Conservation (phyloP, 2,113 vertebrate species). For the Eonycteris spelaea region DNA sequence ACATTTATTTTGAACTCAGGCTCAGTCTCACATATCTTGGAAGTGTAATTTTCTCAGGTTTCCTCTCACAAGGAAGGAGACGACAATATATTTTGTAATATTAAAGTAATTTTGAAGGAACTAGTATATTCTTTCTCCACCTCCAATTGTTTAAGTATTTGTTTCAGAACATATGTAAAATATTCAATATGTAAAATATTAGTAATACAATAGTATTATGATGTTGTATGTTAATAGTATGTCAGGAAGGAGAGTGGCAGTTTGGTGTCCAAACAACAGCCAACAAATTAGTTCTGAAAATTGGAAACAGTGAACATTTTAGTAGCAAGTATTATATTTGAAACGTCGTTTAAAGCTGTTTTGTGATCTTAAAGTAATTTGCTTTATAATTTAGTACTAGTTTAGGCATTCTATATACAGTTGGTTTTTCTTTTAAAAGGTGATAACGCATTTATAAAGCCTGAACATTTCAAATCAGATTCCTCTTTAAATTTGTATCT, state of each 20-base stretch:
- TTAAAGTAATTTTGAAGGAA: slow-evolving; percentile 35
- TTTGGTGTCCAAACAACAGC: neutral
- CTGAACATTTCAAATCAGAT: slow-evolving; percentile 18
- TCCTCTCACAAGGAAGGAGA: neutral
- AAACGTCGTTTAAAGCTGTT: slow-evolving; percentile 17
- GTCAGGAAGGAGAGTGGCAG: neutral
- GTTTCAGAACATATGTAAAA: neutral
- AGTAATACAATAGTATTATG: neutral
- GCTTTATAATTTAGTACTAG: neutral
- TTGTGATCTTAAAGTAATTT: neutral
- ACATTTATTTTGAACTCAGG: neutral
- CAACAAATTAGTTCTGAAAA: neutral
- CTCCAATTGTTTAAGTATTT: neutral
- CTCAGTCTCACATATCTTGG: neutral
- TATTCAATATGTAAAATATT: neutral
- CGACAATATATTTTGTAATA: neutral
- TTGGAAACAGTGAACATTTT: slow-evolving; percentile 24
- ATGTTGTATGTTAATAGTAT: neutral
- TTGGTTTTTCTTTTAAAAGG: slow-evolving; percentile 36
- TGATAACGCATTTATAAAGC: slow-evolving; percentile 17
- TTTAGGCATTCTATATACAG: neutral
- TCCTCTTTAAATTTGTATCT: slow-evolving; percentile 17
- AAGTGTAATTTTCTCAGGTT: slow-evolving; percentile 32
- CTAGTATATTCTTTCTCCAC: neutral
- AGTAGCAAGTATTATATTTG: neutral